These are phyloP conservation scores for Tringa solitaria DNA, from an alignment of 2,113 vertebrate genomes.

Conservation along the genomic window DNA sequence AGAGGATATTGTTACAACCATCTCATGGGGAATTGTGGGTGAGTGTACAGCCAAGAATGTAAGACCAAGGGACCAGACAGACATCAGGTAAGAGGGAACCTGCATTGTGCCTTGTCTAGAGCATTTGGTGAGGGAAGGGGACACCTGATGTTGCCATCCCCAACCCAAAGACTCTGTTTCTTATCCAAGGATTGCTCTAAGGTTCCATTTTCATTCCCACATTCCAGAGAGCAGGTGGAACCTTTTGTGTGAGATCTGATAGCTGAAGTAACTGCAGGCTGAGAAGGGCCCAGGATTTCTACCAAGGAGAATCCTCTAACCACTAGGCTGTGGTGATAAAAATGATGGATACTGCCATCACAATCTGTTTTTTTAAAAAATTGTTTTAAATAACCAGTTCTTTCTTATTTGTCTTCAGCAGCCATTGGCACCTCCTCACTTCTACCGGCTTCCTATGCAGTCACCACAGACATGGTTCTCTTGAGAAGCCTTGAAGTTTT, in stretches of 20 bases:
- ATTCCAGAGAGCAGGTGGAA: not conserved
- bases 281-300: not conserved
- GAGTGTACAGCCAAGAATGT: not conserved
- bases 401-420: not conserved
- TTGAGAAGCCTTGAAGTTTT: not conserved
- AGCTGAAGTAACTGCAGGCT: not conserved
- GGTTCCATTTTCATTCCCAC: not conserved
- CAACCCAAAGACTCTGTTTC: not conserved
- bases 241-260: not conserved
- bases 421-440: not conserved
- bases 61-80: not conserved
- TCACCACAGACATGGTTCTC: not conserved
- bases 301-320: not conserved
- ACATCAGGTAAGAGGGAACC: not conserved
- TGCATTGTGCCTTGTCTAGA: not conserved
- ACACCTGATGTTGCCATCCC: not conserved
- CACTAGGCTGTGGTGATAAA: not conserved
- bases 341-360: fast-evolving
- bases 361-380: fast-evolving
- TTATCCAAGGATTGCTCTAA: not conserved
- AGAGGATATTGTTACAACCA: not conserved
- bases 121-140: not conserved
- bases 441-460: not conserved
- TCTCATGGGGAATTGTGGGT: not conserved
- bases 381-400: not conserved